phyloP scores from a whole-genome alignment of 92 coral and sea anemone genomes.

The Epizoanthus illoricatus region DNA sequence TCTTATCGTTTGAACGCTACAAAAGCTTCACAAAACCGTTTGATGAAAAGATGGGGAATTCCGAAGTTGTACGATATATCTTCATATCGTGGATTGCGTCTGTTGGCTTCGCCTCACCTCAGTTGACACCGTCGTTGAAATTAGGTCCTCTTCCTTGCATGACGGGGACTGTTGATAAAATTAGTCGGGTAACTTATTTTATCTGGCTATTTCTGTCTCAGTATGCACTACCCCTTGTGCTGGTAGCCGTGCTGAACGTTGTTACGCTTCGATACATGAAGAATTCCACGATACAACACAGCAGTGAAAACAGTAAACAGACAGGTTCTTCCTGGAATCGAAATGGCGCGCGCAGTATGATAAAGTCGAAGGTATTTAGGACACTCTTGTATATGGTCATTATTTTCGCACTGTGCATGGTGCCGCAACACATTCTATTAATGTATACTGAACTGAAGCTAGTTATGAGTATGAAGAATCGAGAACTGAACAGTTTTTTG shows the following conservation, averaged over 20 bases:
- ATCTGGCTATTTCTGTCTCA: slow-evolving; percentile 17
- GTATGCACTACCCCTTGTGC: not conserved
- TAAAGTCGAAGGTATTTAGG: slow-evolving; percentile 15
- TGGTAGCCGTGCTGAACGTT: not conserved
- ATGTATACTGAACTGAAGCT: not conserved
- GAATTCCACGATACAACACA: not conserved
- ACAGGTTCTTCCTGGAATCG: not conserved
- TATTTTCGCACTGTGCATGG: slow-evolving; percentile 17
- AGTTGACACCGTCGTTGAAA: not conserved
- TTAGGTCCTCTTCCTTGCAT: not conserved
- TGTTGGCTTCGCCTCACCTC: not conserved
- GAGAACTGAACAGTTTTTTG: not conserved
- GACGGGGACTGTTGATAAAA: not conserved
- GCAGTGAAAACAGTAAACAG: not conserved
- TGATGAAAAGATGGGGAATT: slow-evolving; percentile 9
- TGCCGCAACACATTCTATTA: slow-evolving; percentile 4
- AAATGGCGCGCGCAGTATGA: not conserved
- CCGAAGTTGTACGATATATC: slow-evolving; percentile 13
- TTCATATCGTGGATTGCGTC: slow-evolving; percentile 3
- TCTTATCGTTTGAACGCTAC: slow-evolving; percentile 26
- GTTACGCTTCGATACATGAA: slow-evolving; percentile 8
- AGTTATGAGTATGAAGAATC: not conserved
- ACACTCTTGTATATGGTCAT: slow-evolving; percentile 13
- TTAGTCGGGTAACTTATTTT: not conserved
- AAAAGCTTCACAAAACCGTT: slow-evolving; percentile 24